Conservation (phyloP, 2,888 invertebrate species). For the Dilophus febrilis region DNA sequence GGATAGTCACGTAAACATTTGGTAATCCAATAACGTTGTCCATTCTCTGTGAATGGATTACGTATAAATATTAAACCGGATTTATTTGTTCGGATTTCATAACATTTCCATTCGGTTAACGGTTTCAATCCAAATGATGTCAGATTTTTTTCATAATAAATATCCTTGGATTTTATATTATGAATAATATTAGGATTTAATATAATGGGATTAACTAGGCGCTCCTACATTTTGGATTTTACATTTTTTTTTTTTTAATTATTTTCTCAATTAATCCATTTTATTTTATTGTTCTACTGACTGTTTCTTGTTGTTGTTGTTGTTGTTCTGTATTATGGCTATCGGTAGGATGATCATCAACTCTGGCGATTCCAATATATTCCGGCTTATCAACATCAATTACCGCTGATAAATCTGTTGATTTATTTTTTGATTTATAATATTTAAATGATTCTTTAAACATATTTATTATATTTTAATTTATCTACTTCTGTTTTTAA, state of each 20-base stretch:
- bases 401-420: conserved; percentile 45
- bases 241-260: too few relatives aligned
- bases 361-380: too few relatives aligned
- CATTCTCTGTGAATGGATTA: conserved; percentile 64
- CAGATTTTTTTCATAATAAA: background rate
- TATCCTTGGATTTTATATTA: background rate
- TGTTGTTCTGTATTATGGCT: background rate
- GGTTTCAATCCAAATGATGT: conserved; percentile 28
- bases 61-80: conserved; percentile 64
- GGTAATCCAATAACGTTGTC: conserved; percentile 70
- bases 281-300: too few relatives aligned
- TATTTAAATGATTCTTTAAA: conserved; percentile 63
- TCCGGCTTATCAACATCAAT: conserved; percentile 39
- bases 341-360: background rate
- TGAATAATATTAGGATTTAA: too few relatives aligned
- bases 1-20: conserved; percentile 64
- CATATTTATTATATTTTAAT: too few relatives aligned
- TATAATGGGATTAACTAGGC: too few relatives aligned
- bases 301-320: too few relatives aligned
- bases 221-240: too few relatives aligned
- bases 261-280: too few relatives aligned
- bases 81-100: conserved; percentile 34
- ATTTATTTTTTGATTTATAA: conserved; percentile 52
- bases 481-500: too few relatives aligned
- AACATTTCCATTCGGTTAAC: conserved; percentile 42